Percentiles rank a stretch among this genome's conserved stretches.
Evolutionary conservation across 2,797 vertebrate genomes (phyloP).

Genomic region (Platalea minor): DNA sequence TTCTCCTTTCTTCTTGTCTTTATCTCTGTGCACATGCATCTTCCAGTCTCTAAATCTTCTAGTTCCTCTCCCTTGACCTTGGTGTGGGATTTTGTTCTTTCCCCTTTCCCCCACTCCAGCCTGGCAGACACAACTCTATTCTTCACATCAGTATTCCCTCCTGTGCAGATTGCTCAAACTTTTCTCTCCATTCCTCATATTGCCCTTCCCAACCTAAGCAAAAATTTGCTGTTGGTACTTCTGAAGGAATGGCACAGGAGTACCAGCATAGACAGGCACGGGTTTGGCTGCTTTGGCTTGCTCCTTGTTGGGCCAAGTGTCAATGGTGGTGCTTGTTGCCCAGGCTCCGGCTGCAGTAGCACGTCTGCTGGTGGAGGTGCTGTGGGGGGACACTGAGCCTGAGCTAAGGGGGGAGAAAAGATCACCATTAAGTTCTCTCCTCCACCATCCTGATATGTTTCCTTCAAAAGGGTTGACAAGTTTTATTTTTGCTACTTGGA

Average conservation of each 20-base stretch:
- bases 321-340: neutral
- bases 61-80: neutral
- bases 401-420: neutral
- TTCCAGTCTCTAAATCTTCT: neutral
- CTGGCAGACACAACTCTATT: accelerated
- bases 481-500: neutral
- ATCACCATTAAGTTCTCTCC: neutral
- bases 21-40: neutral
- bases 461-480: neutral
- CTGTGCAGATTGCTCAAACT: neutral
- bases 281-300: neutral
- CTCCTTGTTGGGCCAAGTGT: neutral
- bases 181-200: neutral
- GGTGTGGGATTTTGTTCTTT: neutral
- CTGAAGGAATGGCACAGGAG: neutral
- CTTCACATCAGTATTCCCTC: neutral
- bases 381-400: accelerated
- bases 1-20: neutral
- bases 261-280: accelerated
- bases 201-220: neutral
- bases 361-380: neutral
- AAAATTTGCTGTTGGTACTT: neutral
- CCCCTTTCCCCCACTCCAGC: neutral
- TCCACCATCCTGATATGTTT: neutral
- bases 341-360: neutral